These are phyloP conservation scores for Cheilosia vulpina DNA, from an alignment of 2,888 invertebrate genomes.

Conservation along the genomic window DNA sequence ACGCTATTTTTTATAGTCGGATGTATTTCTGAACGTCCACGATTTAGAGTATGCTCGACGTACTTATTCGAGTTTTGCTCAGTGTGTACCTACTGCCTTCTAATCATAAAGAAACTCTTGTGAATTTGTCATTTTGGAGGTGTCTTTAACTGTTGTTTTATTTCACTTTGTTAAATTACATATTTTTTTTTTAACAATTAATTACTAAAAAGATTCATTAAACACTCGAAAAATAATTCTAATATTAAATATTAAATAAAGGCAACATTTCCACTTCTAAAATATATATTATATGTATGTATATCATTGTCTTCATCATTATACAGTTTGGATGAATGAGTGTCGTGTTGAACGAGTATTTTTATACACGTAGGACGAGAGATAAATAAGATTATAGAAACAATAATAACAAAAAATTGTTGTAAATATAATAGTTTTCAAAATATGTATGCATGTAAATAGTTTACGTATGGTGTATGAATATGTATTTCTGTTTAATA, in stretches of 20 bases:
- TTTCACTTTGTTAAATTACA: not conserved
- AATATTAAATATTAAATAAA: slow-evolving; percentile 65
- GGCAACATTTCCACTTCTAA: slow-evolving; percentile 58
- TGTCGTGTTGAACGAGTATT: slow-evolving; percentile 7
- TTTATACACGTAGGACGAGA: not conserved
- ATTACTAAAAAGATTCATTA: slow-evolving; percentile 54
- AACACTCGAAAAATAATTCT: slow-evolving; percentile 71
- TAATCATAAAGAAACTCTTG: not conserved
- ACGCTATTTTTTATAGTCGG: too few relatives aligned
- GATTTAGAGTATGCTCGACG: too few relatives aligned
- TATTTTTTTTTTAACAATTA: slow-evolving; percentile 28
- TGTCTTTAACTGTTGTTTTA: not conserved
- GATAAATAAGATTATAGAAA: slow-evolving; percentile 18
- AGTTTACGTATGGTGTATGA: slow-evolving; percentile 25
- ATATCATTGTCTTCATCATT: slow-evolving; percentile 32
- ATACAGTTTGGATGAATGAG: slow-evolving; percentile 12
- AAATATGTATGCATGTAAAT: slow-evolving; percentile 1
- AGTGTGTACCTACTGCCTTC: too few relatives aligned
- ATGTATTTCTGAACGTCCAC: too few relatives aligned
- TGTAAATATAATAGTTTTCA: slow-evolving; percentile 11
- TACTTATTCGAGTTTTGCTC: too few relatives aligned
- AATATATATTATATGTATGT: slow-evolving; percentile 11
- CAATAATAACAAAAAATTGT: slow-evolving; percentile 19
- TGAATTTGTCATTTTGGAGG: not conserved
- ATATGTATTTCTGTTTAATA: slow-evolving; percentile 15